Conservation (phyloP, 2,797 vertebrate genomes). For the Poecilia gillii region DNA sequence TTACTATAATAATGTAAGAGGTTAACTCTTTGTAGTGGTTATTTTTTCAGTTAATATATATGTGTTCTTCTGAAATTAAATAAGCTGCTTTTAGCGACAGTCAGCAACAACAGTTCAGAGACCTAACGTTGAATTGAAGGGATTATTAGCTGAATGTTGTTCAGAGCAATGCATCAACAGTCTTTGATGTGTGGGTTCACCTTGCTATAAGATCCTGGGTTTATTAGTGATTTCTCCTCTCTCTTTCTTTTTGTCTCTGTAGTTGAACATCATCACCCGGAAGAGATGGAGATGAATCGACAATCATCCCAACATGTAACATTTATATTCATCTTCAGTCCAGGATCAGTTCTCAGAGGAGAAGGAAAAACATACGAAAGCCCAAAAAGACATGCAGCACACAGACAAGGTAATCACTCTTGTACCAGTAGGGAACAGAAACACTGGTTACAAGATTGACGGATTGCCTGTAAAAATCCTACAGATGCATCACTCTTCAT, state of each 20-base stretch:
- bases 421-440: not conserved
- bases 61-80: not conserved
- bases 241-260: not conserved
- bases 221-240: not conserved
- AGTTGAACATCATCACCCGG: not conserved
- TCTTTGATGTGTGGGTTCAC: not conserved
- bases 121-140: not conserved
- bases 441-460: not conserved
- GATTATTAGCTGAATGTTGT: not conserved
- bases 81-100: not conserved
- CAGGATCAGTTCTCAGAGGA: constrained; percentile 3
- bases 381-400: not conserved
- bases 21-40: not conserved
- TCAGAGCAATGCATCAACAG: not conserved
- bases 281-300: constrained; percentile 10
- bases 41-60: too few relatives aligned
- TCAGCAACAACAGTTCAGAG: not conserved
- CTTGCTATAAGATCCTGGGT: not conserved
- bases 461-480: not conserved
- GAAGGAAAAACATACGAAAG: not conserved
- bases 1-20: not conserved
- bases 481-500: not conserved
- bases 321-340: constrained; percentile 1
- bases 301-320: constrained; percentile 1
- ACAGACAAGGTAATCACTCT: constrained; percentile 1